These are phyloP conservation scores for Megaceryle maxima DNA, from an alignment of 2,113 vertebrate species.

Conservation along the genomic window DNA sequence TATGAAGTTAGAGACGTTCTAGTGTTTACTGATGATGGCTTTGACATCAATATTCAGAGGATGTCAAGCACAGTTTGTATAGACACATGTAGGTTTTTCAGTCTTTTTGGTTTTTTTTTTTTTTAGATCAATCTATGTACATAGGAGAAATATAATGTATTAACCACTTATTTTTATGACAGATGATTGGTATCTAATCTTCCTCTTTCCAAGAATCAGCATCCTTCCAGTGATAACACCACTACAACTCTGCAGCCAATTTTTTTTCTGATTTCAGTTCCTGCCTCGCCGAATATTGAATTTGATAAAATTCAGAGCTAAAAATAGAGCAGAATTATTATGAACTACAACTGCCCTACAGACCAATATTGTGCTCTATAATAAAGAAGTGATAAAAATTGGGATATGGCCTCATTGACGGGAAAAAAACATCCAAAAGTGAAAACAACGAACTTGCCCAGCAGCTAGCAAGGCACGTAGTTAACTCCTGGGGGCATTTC, in stretches of 20 bases:
- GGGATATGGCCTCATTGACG: not conserved
- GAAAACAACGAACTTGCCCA: too few relatives aligned
- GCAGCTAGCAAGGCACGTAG: too few relatives aligned
- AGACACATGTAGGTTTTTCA: not conserved
- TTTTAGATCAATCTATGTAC: not conserved
- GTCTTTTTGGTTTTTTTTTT: too few relatives aligned
- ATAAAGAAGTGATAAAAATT: rapidly evolving
- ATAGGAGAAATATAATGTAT: not conserved
- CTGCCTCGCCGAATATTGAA: not conserved
- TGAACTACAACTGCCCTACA: not conserved
- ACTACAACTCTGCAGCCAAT: not conserved
- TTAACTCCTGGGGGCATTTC: not conserved
- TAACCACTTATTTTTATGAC: not conserved
- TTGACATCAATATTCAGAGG: not conserved
- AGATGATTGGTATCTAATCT: not conserved
- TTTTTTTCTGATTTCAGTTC: not conserved
- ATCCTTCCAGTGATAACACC: not conserved
- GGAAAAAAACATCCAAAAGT: not conserved
- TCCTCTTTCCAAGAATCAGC: not conserved
- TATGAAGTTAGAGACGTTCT: not conserved
- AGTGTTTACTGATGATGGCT: not conserved
- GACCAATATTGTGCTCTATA: not conserved
- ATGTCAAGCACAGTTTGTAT: not conserved
- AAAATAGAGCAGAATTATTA: not conserved
- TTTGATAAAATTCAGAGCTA: not conserved